Evolutionary conservation across 92 coral and sea anemone genomes (phyloP), one percentile per base, ranked within the genome.

Genomic region (Metridium senile): DNA sequence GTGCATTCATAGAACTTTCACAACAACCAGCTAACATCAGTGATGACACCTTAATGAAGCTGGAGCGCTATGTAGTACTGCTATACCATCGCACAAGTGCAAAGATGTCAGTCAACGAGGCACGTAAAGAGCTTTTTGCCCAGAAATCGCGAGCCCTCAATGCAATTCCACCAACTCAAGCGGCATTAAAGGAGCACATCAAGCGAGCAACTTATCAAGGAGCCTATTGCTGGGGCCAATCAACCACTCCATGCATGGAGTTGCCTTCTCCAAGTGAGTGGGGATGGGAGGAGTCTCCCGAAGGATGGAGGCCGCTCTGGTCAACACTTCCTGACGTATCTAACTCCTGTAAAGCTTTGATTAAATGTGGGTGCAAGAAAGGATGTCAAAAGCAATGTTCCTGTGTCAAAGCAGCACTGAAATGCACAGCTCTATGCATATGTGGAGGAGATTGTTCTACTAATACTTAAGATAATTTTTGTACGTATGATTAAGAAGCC

Each of bases 151-250:
- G 75, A 57, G 23, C 76, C 32, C 54, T 75, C 28, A 76, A 83
- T 22, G 34, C 68, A 19, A 83, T 83, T 13, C 87, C 81, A 30
- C 87, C 73, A 59, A 75, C 85, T 61, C 47, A 70, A 64, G 74
- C 74, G 45, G 82, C 82, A 22, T 80, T 87, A 20, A 17, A 82
- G 58, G 39, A 82, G 74, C 91, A 87, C 80, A 73, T 61, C 30
- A 82, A 80, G 74, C 70, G 84, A 25, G 91, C 91, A 53, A 71
- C 82, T 1, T 64, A 74, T 47, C 86, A 81, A 61, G 86, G 74
- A 39, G 81, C 84, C 33, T 56, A 86, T 65, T 76, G 80, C 83
- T 86, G 90, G 90, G 90, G 86, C 16, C 79, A 86, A 67, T 58
- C 83, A 3, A 20, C 70, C 33, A 45, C 29, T 11, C 65, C 77